Evolutionary conservation across 2,797 vertebrate species (phyloP).

Genomic region (Anas georgica): DNA sequence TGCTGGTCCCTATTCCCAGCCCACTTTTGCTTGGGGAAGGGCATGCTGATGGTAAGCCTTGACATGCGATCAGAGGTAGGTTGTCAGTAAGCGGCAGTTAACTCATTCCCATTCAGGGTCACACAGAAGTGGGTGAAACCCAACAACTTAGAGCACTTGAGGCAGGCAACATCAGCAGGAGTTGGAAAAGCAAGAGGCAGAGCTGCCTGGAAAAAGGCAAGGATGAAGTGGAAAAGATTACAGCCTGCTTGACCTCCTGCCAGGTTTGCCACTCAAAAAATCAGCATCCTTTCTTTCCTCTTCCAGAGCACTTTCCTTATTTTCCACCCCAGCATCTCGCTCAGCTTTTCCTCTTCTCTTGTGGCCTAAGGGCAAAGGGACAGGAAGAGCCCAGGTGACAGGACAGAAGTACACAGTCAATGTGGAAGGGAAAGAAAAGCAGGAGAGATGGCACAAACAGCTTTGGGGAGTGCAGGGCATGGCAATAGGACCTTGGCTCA

Average conservation of each 20-base stretch:
- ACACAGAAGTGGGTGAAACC: neutral
- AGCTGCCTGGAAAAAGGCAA: neutral
- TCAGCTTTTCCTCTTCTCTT: neutral
- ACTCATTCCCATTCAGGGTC: neutral
- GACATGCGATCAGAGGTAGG: neutral
- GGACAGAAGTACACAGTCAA: neutral
- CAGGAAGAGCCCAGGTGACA: neutral
- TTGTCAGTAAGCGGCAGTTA: neutral
- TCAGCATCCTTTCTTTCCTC: neutral
- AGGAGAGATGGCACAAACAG: neutral
- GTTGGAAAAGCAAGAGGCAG: neutral
- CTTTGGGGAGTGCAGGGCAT: neutral
- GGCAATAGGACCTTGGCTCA: neutral
- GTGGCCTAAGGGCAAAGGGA: neutral
- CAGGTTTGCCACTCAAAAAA: neutral
- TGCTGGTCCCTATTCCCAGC: neutral
- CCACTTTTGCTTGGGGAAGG: neutral
- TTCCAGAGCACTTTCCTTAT: neutral
- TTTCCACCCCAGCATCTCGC: neutral
- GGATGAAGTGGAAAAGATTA: neutral
- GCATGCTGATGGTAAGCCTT: neutral
- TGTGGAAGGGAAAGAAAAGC: neutral
- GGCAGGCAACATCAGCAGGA: neutral
- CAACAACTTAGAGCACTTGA: rapidly evolving
- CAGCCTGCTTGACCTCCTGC: neutral